Conservation (phyloP, 2,888 invertebrate species). For the Oligia fasciuncula region DNA sequence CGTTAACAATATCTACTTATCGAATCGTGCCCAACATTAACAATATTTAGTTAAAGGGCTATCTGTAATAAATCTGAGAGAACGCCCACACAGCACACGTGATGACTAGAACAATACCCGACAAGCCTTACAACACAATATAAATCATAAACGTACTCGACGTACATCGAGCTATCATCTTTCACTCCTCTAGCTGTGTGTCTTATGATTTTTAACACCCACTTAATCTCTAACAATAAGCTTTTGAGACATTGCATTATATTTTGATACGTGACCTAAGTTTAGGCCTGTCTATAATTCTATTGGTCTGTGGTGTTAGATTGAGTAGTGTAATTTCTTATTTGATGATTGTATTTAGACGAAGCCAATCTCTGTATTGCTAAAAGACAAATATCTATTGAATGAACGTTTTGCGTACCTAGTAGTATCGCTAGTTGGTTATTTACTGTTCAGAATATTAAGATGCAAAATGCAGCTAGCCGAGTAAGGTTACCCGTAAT, state of each 20-base stretch:
- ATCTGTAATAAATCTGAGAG: conserved; percentile 84
- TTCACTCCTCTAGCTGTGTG: conserved; percentile 83
- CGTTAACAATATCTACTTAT: conserved; percentile 62
- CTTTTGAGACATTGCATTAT: conserved; percentile 75
- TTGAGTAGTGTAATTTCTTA: conserved; percentile 55
- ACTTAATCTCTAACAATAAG: conserved; percentile 87
- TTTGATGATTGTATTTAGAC: conserved; percentile 62
- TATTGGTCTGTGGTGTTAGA: conserved; percentile 54
- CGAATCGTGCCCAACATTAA: conserved; percentile 67
- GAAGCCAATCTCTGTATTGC: conserved; percentile 41
- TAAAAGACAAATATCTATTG: conserved; percentile 34
- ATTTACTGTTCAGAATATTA: not conserved
- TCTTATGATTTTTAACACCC: conserved; percentile 89
- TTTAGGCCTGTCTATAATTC: conserved; percentile 53
- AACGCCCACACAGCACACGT: conserved; percentile 81
- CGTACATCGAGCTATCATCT: conserved; percentile 83
- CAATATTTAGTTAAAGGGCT: conserved; percentile 78
- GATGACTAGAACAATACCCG: conserved; percentile 83
- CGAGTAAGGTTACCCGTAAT: not conserved
- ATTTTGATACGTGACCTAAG: conserved; percentile 63
- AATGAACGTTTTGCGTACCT: conserved; percentile 1
- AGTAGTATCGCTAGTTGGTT: not conserved
- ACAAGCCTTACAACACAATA: conserved; percentile 84
- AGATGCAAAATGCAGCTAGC: not conserved
- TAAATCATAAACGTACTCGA: conserved; percentile 85